Percentiles rank a stretch among this genome's conserved stretches.
Evolutionary conservation across 2,113 vertebrate genomes (phyloP).

Genomic region (Larimichthys crocea): DNA sequence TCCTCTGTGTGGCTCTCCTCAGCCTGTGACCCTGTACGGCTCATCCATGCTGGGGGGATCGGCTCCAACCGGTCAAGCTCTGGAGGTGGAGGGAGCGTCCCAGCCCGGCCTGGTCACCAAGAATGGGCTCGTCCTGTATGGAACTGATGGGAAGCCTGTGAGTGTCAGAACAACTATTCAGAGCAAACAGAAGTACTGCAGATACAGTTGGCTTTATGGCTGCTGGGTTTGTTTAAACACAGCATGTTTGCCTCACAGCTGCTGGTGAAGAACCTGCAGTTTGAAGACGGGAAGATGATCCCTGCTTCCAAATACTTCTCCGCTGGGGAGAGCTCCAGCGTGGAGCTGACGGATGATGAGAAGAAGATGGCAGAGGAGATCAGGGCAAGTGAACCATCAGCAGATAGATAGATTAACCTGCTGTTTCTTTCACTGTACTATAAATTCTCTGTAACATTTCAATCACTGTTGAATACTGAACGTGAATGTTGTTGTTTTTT

Average conservation of each 20-base stretch:
- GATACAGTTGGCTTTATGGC: not conserved
- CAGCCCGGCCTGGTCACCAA: constrained; percentile 89
- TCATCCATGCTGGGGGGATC: constrained; percentile 85
- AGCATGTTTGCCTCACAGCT: constrained; percentile 73
- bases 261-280: constrained; percentile 88
- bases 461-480: not conserved
- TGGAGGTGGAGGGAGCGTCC: constrained; percentile 86
- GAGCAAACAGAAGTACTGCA: constrained; percentile 4
- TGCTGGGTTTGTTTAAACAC: not conserved
- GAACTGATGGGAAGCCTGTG: constrained; percentile 91
- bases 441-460: not conserved
- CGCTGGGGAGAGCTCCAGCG: constrained; percentile 75
- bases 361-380: constrained; percentile 83
- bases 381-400: constrained; percentile 67
- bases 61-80: constrained; percentile 84
- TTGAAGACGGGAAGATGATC: constrained; percentile 91
- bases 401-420: no score
- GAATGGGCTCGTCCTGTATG: constrained; percentile 90
- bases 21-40: constrained; percentile 90
- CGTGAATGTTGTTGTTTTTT: not conserved
- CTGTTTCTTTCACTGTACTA: not conserved
- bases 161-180: constrained; percentile 45
- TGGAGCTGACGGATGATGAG: constrained; percentile 87
- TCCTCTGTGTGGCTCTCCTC: constrained; percentile 38
- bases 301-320: constrained; percentile 87